Base-by-base conservation (phyloP, 2,888 invertebrate genomes). In the Steromphala cineraria region DNA sequence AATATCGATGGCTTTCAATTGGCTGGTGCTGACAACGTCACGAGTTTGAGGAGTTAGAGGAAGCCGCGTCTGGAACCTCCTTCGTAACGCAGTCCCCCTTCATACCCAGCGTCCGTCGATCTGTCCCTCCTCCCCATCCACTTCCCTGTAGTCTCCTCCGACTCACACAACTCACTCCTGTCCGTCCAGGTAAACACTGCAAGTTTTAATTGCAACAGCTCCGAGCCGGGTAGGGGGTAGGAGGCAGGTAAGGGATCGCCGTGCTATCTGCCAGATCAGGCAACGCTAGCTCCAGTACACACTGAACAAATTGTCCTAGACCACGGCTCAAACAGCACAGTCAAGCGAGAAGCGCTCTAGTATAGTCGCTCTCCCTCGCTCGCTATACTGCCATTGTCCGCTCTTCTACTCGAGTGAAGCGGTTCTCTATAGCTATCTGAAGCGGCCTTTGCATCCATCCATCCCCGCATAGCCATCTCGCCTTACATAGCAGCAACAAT, bases 11-110 rank as follows among this genome's bases (percentile, higher is more conserved):
- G 71, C 71, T 71, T n/a, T 31, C 71, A 71, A 71, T 71, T 71
- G 71, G 71, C 71, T 71, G 71, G 36, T 19, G 19, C 71, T 71
- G 71, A 71, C 71, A 71, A 71, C 71, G 71, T 71, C 71, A 71
- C 71, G 28, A 19, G 36, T 31, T 71, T 71, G 31, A 40, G 36
- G 36, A 36, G 36, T 36, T 36, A 15, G 17, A n/a, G 71, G 36
- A 36, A 71, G 71, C 19, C 36, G 56, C 36, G 36, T 19, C 36
- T 31, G 31, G 71, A 19, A 28, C 28, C 55, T 76, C 53, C 52
- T 75, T 19, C 53, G 31, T 31, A 13, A 7, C 71, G 28, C 71
- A 8, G 31, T 36, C 71, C n/a, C 71, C 19, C 36, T 71, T 31
- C 36, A 71, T 19, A 71, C 71, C 71, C 71, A 31, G 13, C 62